These are phyloP conservation scores for Trachymyrmex septentrionalis DNA, from an alignment of 1,140 invertebrate genomes.

Conservation along the genomic window DNA sequence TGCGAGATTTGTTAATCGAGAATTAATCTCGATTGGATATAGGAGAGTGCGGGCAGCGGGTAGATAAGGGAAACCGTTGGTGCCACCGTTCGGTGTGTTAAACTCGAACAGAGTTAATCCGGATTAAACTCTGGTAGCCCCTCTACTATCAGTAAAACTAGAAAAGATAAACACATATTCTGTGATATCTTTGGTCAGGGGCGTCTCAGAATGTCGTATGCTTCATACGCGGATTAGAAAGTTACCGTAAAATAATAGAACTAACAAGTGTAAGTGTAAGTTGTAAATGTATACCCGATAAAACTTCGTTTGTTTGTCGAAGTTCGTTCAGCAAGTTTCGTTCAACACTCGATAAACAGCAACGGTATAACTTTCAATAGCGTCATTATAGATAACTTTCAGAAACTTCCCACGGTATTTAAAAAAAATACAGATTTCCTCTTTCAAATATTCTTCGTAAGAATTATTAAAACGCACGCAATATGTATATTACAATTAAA, in stretches of 20 bases:
- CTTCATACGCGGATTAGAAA: constrained; percentile 36
- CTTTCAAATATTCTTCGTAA: neutral
- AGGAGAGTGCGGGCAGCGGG: neutral
- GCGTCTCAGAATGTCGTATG: constrained; percentile 26
- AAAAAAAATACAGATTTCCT: neutral
- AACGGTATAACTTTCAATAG: neutral
- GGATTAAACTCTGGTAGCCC: constrained; percentile 45
- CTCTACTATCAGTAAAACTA: constrained; percentile 57
- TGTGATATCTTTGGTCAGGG: constrained; percentile 37
- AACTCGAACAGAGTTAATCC: constrained; percentile 67
- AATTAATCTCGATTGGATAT: constrained; percentile 59
- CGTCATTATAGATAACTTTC: neutral
- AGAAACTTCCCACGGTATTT: neutral
- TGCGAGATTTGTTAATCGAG: constrained; percentile 65
- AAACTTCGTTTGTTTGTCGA: neutral
- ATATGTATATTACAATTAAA: no score
- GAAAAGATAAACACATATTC: constrained; percentile 36
- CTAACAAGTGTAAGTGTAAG: neutral
- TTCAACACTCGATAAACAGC: neutral
- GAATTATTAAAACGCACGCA: neutral
- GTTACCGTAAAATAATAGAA: constrained; percentile 15
- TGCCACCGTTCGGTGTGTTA: constrained; percentile 53
- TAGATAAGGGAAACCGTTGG: constrained; percentile 46
- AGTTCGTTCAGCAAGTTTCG: neutral
- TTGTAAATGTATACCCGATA: neutral